These are phyloP conservation scores for Zosterops hypoxanthus DNA, from an alignment of 2,113 vertebrate species.

Conservation along the genomic window DNA sequence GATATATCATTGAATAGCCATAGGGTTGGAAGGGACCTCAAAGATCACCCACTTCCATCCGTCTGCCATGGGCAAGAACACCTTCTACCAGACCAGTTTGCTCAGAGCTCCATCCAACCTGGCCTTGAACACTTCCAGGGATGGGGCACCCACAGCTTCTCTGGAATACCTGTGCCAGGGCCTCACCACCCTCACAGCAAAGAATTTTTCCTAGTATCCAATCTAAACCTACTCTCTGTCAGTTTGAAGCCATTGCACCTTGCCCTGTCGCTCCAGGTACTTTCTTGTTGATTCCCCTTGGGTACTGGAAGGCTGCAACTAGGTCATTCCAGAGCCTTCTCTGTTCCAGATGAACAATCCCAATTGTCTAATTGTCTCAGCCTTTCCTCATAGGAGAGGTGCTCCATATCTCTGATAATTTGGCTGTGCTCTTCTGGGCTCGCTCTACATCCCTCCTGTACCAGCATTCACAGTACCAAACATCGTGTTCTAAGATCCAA, in stretches of 20 bases:
- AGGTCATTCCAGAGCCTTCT: fast-evolving
- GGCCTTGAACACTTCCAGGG: not conserved
- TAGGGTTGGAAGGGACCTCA: not conserved
- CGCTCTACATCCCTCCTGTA: not conserved
- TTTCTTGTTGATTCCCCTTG: fast-evolving
- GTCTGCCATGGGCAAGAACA: fast-evolving
- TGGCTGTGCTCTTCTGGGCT: not conserved
- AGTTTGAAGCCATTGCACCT: not conserved
- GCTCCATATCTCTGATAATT: not conserved
- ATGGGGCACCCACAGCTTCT: fast-evolving
- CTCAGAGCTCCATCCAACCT: not conserved
- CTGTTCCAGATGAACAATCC: not conserved
- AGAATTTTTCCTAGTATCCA: no score
- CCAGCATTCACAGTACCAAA: not conserved
- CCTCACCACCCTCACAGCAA: fast-evolving
- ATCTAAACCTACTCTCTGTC: fast-evolving
- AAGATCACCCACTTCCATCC: not conserved
- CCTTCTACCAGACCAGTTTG: fast-evolving
- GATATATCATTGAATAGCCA: not conserved
- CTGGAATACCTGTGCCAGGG: fast-evolving
- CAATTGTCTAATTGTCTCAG: fast-evolving
- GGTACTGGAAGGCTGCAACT: fast-evolving
- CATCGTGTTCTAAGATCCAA: not conserved
- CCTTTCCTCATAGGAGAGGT: not conserved
- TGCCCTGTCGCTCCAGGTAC: not conserved